Conservation (phyloP, 1,140 invertebrate species). For the Holotrichia oblita region DNA sequence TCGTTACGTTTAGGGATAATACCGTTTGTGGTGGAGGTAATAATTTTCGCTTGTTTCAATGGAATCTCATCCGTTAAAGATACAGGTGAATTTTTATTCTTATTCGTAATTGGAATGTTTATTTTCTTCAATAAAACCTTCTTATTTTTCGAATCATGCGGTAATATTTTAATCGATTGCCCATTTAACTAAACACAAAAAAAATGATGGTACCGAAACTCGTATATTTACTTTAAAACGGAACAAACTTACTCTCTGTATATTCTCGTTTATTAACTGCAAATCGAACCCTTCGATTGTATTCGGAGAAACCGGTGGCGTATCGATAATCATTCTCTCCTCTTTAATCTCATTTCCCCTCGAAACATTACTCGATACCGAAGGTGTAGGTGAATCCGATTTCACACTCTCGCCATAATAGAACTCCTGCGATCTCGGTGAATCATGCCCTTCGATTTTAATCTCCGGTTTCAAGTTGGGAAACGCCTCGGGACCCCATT, state of each 20-base stretch:
- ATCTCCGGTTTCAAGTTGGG: slow-evolving; percentile 48
- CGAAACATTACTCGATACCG: neutral
- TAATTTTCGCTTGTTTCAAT: slow-evolving; percentile 29
- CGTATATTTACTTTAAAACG: neutral
- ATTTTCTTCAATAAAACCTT: neutral
- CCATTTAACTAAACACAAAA: slow-evolving; percentile 20
- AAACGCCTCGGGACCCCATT: slow-evolving; percentile 46
- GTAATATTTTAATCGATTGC: slow-evolving; percentile 17
- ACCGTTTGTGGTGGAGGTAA: neutral
- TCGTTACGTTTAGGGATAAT: neutral
- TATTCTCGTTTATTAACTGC: slow-evolving; percentile 18
- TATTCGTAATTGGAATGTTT: neutral
- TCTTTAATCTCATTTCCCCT: slow-evolving; percentile 46
- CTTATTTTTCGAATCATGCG: slow-evolving; percentile 4
- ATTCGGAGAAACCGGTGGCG: slow-evolving; percentile 43
- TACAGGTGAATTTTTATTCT: neutral
- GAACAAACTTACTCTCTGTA: neutral
- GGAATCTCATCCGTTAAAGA: slow-evolving; percentile 4
- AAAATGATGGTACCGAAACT: neutral
- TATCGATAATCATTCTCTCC: slow-evolving; percentile 47
- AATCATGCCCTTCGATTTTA: slow-evolving; percentile 45
- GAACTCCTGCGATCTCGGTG: neutral
- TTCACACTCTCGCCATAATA: neutral
- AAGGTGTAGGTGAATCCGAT: slow-evolving; percentile 28
- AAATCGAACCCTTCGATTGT: neutral